These are phyloP conservation scores for Crocallis elinguaria DNA, from an alignment of 2,888 invertebrate genomes.

Conservation along the genomic window DNA sequence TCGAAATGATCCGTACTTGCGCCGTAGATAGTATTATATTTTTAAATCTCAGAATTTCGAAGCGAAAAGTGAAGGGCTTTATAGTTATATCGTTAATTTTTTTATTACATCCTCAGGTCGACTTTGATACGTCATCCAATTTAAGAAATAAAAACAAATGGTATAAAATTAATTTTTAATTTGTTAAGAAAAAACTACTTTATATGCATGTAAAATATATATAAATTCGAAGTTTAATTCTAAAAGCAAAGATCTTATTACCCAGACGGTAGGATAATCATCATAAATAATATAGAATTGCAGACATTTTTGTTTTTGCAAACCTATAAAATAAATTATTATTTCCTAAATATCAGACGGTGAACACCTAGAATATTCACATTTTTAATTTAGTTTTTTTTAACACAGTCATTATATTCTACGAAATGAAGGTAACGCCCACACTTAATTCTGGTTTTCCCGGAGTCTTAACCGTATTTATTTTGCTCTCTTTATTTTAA, in stretches of 20 bases:
- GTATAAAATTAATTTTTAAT: no score
- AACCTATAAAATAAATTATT: background rate
- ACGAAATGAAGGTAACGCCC: background rate
- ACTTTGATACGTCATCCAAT: conserved; percentile 44
- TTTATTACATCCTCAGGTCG: conserved; percentile 37
- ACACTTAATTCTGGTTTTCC: background rate
- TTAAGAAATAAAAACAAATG: conserved; percentile 20
- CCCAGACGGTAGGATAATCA: background rate
- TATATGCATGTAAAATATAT: background rate
- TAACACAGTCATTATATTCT: background rate
- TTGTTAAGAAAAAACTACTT: no score
- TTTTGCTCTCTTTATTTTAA: background rate
- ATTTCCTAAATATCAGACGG: conserved; percentile 1
- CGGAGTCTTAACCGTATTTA: background rate
- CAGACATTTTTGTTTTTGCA: background rate
- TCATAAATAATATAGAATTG: conserved; percentile 9
- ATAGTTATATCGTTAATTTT: conserved; percentile 48
- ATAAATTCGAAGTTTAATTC: background rate
- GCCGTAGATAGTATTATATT: background rate
- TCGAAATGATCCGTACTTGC: no score
- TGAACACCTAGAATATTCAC: background rate
- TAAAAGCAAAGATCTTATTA: background rate
- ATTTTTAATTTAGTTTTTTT: background rate
- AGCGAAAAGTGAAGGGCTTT: conserved; percentile 42
- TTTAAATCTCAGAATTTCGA: conserved; percentile 3